Percentiles rank a stretch among this genome's conserved stretches.
phyloP scores from a whole-genome alignment of 2,797 vertebrate species.

The Anas bernieri region DNA sequence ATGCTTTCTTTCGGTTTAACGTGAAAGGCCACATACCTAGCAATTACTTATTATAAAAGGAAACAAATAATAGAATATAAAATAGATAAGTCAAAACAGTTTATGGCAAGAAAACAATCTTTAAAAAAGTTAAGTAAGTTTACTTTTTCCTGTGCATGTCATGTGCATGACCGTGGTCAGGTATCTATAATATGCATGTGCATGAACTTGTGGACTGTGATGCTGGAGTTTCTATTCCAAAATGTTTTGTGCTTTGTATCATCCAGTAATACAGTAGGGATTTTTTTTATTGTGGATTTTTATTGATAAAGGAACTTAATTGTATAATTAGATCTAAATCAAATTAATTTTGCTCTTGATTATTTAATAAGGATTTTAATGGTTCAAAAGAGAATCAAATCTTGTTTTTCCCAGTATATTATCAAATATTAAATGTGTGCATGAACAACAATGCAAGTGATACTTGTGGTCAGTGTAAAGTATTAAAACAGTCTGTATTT shows the following conservation, averaged over 20 bases:
- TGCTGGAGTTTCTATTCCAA: constrained; percentile 63
- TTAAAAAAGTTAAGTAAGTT: neutral
- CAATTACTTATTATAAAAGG: neutral
- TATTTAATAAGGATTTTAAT: constrained; percentile 13
- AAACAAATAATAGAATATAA: constrained; percentile 1
- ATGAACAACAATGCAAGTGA: constrained; percentile 29
- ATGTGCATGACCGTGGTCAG: constrained; percentile 53
- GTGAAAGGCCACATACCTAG: neutral
- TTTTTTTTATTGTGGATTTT: constrained; percentile 59
- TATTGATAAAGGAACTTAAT: neutral
- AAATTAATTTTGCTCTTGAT: constrained; percentile 11
- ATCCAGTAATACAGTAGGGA: constrained; percentile 52
- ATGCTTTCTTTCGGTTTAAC: neutral
- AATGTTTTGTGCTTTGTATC: constrained; percentile 69
- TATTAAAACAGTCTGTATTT: neutral
- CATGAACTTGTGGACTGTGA: constrained; percentile 69
- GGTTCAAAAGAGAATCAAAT: neutral
- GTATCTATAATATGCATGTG: constrained; percentile 75
- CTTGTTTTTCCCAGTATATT: neutral
- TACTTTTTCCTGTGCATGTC: constrained; percentile 62
- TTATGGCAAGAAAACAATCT: neutral
- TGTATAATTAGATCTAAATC: constrained; percentile 7
- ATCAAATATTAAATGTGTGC: neutral
- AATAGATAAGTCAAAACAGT: neutral
- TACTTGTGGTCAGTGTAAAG: constrained; percentile 4